A percentile compares a stretch with the other conserved stretches of the same genome.
These are phyloP conservation scores for Ypsolopha scabrella DNA, from an alignment of 2,888 invertebrate genomes.

Conservation along the genomic window DNA sequence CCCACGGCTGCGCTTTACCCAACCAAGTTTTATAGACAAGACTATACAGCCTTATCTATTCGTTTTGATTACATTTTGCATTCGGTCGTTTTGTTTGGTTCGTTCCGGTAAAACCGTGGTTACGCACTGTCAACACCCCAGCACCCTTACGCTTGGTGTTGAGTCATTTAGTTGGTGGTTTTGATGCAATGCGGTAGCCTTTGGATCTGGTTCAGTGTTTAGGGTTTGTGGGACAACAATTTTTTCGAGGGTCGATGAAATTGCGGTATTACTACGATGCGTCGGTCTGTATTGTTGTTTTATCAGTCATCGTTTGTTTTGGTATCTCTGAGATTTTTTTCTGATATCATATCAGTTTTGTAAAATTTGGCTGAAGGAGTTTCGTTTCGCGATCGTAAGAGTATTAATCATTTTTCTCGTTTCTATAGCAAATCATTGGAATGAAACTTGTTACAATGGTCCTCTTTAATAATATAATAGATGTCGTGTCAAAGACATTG, in stretches of 20 bases:
- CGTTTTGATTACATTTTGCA: conserved; percentile 18
- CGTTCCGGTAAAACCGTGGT: conserved; percentile 38
- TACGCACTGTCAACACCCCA: conserved; percentile 27
- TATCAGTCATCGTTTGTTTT: not conserved
- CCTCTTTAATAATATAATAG: too few species aligned
- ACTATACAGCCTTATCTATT: conserved; percentile 11
- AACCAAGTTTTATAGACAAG: conserved; percentile 25
- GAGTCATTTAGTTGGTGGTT: conserved; percentile 28
- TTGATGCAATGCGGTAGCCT: conserved; percentile 22
- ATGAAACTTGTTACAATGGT: too few species aligned
- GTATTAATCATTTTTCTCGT: too few species aligned
- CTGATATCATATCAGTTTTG: too few species aligned
- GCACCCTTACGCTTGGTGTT: conserved; percentile 13
- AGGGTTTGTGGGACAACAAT: not conserved
- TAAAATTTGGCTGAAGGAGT: too few species aligned
- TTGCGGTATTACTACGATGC: conserved; percentile 58
- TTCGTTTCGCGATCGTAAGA: too few species aligned
- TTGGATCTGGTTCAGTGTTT: conserved; percentile 15
- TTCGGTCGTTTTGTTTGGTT: conserved; percentile 28
- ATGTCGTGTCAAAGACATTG: not conserved
- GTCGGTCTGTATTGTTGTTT: conserved; percentile 36
- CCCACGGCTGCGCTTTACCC: conserved; percentile 54
- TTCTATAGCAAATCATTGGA: too few species aligned
- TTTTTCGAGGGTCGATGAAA: conserved; percentile 11
- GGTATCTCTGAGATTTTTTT: too few species aligned